A percentile compares a stretch with the other conserved stretches of the same genome.
Evolutionary conservation across 2,113 vertebrate species (phyloP).

Genomic region (Peucedramus taeniatus): DNA sequence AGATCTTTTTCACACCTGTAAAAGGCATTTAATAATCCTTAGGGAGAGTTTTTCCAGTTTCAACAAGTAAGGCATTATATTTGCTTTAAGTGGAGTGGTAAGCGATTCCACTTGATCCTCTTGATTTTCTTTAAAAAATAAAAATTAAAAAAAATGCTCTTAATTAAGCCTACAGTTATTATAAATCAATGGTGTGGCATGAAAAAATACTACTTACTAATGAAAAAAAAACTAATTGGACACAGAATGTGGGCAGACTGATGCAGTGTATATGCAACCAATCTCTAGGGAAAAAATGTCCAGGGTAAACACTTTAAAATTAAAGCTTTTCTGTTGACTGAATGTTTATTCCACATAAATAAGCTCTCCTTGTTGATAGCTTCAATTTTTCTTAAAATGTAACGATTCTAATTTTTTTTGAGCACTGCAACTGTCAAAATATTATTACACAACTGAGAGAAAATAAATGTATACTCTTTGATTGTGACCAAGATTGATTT

Average conservation of each 20-base stretch:
- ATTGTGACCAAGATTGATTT: constrained; percentile 62
- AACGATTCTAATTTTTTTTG: constrained; percentile 32
- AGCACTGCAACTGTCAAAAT: constrained; percentile 54
- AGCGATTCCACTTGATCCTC: not conserved
- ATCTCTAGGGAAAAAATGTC: not conserved
- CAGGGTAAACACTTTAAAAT: constrained; percentile 7
- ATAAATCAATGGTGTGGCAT: not conserved
- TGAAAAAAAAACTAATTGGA: constrained; percentile 1
- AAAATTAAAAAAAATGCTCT: not conserved
- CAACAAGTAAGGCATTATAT: not conserved
- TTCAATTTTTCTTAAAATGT: constrained; percentile 51
- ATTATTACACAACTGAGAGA: constrained; percentile 42
- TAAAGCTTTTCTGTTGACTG: constrained; percentile 36
- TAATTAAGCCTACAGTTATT: constrained; percentile 25
- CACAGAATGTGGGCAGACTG: not conserved
- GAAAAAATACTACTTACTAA: not conserved
- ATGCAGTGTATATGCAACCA: not conserved
- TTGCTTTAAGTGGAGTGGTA: not conserved
- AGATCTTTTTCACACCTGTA: constrained; percentile 24
- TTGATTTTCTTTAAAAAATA: not conserved
- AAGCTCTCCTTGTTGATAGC: not conserved
- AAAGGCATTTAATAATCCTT: constrained; percentile 27
- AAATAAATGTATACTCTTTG: constrained; percentile 31
- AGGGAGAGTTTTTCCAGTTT: not conserved
- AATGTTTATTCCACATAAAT: constrained; percentile 50